Evolutionary conservation across 2,113 vertebrate species (phyloP), one percentile per base, ranked within the genome.

Genomic region (Albula glossodonta): DNA sequence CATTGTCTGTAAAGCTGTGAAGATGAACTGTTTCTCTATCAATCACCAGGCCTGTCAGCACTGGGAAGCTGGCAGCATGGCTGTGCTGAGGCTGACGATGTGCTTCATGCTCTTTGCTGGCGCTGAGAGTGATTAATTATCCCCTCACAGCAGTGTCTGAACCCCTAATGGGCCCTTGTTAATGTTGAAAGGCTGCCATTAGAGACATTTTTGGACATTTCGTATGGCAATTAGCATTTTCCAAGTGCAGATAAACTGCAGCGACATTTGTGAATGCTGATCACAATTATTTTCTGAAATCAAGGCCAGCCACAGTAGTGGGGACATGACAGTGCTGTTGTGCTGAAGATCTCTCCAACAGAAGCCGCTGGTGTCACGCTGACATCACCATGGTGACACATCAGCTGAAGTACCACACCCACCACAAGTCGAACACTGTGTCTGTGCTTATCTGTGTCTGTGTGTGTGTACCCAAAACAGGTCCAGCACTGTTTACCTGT

Each of bases 151-250:
- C 86, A 81, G 83, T 88, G 90, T 83, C 87, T 83, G 85, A 91
- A 90, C 60, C 79, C 51, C 88, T 92, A 93, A 93, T 92, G 89
- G 88, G 51, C 1, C 15, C 86, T 90, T 92, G 90, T 93, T 92
- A 89, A 90, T 89, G 89, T 89, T 89, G 84, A 93, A 90, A 91
- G 83, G 88, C 85, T 83, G 88, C 87, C 53, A 81, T 90, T 87
- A 91, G 89, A 87, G 89, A 87, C 88, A 90, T 86, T 87, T 85
- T 84, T 89, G 84, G 85, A 89, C 60, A 86, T 91, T 90, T 92
- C 86, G 89, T 83, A 88, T 88, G 82, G 86, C 84, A 88, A 90
- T 86, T 88, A 90, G 85, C 77, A 15, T 41, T 48, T 89, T 78
- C 91, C 84, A 51, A 87, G 83, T 86, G 88, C 89, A 89, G 89